Evolutionary conservation across 2,113 vertebrate species (phyloP).

Genomic region (Callorhinus ursinus): DNA sequence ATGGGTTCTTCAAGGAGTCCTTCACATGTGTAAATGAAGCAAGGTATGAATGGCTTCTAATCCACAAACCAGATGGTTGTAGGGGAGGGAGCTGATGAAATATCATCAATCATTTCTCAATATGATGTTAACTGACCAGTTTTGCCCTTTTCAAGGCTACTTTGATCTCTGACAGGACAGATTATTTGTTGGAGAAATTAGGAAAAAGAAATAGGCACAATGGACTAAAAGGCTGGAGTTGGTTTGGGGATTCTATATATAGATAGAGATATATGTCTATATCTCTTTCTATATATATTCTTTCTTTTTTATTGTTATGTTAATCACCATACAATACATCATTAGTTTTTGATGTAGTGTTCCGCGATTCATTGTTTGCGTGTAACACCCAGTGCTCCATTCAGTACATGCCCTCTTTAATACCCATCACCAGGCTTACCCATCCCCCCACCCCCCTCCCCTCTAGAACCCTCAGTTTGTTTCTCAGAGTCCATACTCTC

Average conservation of each 20-base stretch:
- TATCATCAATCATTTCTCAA: slow-evolving; percentile 50
- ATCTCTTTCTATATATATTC: neutral
- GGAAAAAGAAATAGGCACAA: neutral
- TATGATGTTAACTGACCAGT: slow-evolving; percentile 34
- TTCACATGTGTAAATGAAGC: slow-evolving; percentile 56
- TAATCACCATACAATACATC: too few species aligned
- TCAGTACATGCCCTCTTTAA: too few species aligned
- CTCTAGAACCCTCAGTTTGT: too few species aligned
- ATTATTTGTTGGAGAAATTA: slow-evolving; percentile 44
- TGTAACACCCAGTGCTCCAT: too few species aligned
- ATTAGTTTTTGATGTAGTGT: too few species aligned
- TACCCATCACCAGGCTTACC: too few species aligned
- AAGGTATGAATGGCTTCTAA: slow-evolving; percentile 33
- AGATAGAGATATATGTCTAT: neutral
- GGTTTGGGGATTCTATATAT: neutral
- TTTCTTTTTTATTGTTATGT: neutral
- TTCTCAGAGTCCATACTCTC: too few species aligned
- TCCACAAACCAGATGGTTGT: slow-evolving; percentile 43
- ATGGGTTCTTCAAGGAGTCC: slow-evolving; percentile 39
- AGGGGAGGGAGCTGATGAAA: neutral
- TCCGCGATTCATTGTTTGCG: too few species aligned
- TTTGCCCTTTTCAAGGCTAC: slow-evolving; percentile 7
- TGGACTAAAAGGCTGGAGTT: neutral
- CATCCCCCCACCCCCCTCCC: too few species aligned
- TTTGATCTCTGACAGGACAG: slow-evolving; percentile 14